These are phyloP conservation scores for Martes martes DNA, from an alignment of 2,113 vertebrate genomes.

Conservation along the genomic window DNA sequence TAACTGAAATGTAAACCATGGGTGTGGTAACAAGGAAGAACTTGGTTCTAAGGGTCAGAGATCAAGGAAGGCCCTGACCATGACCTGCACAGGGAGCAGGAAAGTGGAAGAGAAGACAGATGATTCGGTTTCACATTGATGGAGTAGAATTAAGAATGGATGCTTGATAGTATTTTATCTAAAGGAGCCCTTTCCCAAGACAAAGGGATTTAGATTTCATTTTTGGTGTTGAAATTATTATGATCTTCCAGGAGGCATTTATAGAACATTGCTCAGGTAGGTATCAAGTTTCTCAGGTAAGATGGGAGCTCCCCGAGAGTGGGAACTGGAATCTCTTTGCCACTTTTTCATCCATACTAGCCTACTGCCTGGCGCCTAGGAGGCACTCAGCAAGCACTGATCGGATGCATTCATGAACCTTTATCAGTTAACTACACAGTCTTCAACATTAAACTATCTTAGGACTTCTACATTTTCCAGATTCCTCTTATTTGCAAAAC, in stretches of 20 bases:
- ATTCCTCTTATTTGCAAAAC: not conserved
- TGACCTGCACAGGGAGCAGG: not conserved
- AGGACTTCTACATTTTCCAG: not conserved
- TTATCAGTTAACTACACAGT: not conserved
- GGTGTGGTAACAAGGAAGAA: not conserved
- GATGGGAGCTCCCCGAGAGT: too few species aligned
- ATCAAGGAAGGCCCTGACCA: not conserved
- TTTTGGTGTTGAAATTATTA: not conserved
- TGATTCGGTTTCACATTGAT: accelerated
- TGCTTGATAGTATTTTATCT: not conserved
- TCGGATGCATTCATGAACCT: too few species aligned
- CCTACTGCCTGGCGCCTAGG: not conserved
- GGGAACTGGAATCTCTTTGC: not conserved
- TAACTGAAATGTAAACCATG: not conserved
- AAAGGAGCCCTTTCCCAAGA: not conserved
- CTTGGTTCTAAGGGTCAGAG: not conserved
- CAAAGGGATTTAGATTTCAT: not conserved
- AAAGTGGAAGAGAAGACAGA: too few species aligned
- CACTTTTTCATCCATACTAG: not conserved
- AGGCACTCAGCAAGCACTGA: not conserved
- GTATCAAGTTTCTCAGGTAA: not conserved
- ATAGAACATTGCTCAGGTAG: not conserved
- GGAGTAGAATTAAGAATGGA: not conserved
- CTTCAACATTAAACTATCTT: not conserved
- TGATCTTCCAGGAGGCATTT: not conserved